Percentiles rank a stretch among this genome's conserved stretches.
Conservation (phyloP, 1,140 invertebrate species). For the Drosophila ananassae region DNA sequence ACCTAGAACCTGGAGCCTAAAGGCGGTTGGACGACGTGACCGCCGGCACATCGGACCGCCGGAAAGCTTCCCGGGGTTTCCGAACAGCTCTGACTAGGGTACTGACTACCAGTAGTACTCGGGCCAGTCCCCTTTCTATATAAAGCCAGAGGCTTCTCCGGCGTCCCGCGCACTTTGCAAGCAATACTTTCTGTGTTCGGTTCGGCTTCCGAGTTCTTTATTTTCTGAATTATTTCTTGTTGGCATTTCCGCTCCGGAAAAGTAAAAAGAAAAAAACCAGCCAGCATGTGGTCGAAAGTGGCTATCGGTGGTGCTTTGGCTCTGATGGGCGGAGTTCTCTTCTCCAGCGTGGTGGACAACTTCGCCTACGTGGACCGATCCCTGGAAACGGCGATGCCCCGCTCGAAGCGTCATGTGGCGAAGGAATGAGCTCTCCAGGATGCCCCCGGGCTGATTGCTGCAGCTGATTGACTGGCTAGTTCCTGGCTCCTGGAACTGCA, state of each 20-base stretch:
- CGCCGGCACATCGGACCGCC: conserved; percentile 47
- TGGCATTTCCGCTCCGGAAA: background rate
- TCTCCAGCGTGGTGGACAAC: conserved; percentile 61
- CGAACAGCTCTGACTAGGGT: background rate
- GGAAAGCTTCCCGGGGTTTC: conserved; percentile 37
- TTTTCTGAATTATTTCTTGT: background rate
- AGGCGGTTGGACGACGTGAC: conserved; percentile 65
- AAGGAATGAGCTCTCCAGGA: conserved; percentile 28
- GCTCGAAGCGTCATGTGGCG: conserved; percentile 35
- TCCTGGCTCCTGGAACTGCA: background rate
- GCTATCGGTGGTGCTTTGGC: conserved; percentile 57
- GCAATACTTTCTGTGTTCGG: conserved; percentile 16
- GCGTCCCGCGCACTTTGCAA: conserved; percentile 66
- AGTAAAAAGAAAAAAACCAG: background rate
- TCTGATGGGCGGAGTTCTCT: conserved; percentile 58
- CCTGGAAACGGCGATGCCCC: conserved; percentile 64
- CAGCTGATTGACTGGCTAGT: background rate
- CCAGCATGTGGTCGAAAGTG: conserved; percentile 66
- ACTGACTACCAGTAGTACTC: background rate
- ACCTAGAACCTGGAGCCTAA: background rate
- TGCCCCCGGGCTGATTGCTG: background rate
- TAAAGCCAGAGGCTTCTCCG: conserved; percentile 42
- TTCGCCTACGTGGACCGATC: conserved; percentile 72
- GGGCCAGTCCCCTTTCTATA: conserved; percentile 26
- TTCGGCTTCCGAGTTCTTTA: background rate